phyloP scores from a whole-genome alignment of 2,113 vertebrate genomes.

The Stigmatopora argus region DNA sequence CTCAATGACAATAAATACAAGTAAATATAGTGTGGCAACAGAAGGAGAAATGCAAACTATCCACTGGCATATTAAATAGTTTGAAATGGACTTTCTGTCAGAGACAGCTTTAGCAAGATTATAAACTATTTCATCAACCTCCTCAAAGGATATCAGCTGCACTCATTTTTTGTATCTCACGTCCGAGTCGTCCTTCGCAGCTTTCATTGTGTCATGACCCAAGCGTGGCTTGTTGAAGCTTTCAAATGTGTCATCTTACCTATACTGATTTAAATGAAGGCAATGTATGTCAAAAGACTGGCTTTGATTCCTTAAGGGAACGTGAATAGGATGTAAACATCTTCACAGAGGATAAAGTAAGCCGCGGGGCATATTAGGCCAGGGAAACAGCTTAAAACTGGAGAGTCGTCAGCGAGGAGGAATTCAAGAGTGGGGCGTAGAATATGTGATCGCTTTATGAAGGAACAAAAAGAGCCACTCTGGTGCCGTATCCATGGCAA shows the following conservation, averaged over 20 bases:
- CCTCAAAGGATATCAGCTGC: constrained; percentile 10
- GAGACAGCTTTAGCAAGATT: constrained; percentile 14
- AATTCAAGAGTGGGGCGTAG: neutral
- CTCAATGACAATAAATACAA: neutral
- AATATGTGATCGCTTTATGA: constrained; percentile 6
- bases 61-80: constrained; percentile 27
- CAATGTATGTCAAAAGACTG: constrained; percentile 17
- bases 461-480: constrained; percentile 8
- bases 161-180: constrained; percentile 10
- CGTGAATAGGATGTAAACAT: constrained; percentile 2
- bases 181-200: constrained; percentile 6
- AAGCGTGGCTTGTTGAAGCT: constrained; percentile 21
- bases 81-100: constrained; percentile 23
- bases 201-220: constrained; percentile 30
- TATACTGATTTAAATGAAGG: constrained; percentile 18
- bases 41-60: constrained; percentile 11
- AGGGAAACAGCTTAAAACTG: constrained; percentile 10
- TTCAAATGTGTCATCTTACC: constrained; percentile 10
- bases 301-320: constrained; percentile 18
- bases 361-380: constrained; percentile 30
- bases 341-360: constrained; percentile 18
- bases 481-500: constrained; percentile 63
- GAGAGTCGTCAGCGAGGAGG: neutral
- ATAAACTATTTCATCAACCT: constrained; percentile 37
- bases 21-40: constrained; percentile 1